phyloP scores from a whole-genome alignment of 2,888 invertebrate species.

The Morpho helenor region DNA sequence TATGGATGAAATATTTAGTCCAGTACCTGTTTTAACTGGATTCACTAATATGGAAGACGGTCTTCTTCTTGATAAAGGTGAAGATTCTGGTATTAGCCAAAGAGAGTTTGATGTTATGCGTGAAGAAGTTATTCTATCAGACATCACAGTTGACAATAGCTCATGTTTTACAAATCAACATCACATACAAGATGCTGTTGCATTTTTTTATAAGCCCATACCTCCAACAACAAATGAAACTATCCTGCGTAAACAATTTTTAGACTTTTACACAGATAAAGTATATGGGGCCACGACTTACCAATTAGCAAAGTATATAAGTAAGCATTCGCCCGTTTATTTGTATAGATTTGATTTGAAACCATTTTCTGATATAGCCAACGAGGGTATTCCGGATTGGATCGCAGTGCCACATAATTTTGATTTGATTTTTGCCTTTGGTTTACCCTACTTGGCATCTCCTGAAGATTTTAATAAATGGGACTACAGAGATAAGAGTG shows the following conservation, averaged over 20 bases:
- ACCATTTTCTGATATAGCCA: slow-evolving; percentile 82
- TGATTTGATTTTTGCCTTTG: slow-evolving; percentile 90
- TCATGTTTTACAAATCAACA: slow-evolving; percentile 82
- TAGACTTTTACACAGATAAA: slow-evolving; percentile 87
- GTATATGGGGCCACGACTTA: slow-evolving; percentile 86
- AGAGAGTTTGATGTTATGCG: slow-evolving; percentile 81
- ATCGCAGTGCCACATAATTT: slow-evolving; percentile 89
- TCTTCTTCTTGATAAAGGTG: slow-evolving; percentile 79
- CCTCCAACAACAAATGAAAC: slow-evolving; percentile 81
- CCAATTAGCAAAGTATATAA: slow-evolving; percentile 82
- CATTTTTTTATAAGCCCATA: slow-evolving; percentile 87
- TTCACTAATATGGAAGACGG: slow-evolving; percentile 91
- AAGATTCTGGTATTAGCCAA: slow-evolving; percentile 79
- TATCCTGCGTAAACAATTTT: slow-evolving; percentile 81
- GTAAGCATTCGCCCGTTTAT: slow-evolving; percentile 81
- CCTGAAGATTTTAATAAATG: slow-evolving; percentile 81
- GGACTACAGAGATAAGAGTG: slow-evolving; percentile 88
- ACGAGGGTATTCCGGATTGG: slow-evolving; percentile 86
- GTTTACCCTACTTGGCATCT: slow-evolving; percentile 85
- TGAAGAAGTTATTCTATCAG: slow-evolving; percentile 80
- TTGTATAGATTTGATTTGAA: slow-evolving; percentile 88
- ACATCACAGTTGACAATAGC: slow-evolving; percentile 78
- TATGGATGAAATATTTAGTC: slow-evolving; percentile 80
- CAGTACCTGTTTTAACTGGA: slow-evolving; percentile 86
- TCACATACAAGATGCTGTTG: slow-evolving; percentile 84